These are phyloP conservation scores for Columbina picui DNA, from an alignment of 2,113 vertebrate genomes.

Conservation along the genomic window DNA sequence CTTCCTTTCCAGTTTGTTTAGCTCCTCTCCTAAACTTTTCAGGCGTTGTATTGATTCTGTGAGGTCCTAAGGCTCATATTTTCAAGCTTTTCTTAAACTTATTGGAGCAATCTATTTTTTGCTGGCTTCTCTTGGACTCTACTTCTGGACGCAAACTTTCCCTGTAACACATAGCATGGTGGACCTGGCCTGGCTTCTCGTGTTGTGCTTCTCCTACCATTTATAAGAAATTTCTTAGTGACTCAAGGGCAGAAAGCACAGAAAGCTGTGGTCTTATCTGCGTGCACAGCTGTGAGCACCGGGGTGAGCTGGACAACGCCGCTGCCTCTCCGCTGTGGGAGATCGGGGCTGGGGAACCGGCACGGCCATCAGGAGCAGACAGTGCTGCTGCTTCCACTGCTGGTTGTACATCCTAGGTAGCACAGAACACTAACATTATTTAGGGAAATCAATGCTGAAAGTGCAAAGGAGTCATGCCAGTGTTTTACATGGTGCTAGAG, in stretches of 20 bases:
- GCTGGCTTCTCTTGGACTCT: background rate
- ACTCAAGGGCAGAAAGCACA: background rate
- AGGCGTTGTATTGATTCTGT: background rate
- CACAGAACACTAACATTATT: background rate
- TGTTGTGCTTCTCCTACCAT: background rate
- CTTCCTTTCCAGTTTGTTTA: background rate
- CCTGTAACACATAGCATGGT: rapidly evolving
- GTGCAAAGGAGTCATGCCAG: background rate
- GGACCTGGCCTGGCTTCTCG: background rate
- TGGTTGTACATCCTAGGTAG: background rate
- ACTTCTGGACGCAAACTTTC: background rate
- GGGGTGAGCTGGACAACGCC: rapidly evolving
- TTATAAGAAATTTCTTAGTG: background rate
- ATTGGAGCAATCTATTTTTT: background rate
- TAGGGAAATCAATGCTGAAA: background rate
- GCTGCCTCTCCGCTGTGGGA: background rate
- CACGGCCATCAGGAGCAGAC: background rate
- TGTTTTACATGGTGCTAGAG: background rate
- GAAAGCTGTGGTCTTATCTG: background rate
- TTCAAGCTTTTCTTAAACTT: background rate
- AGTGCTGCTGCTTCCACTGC: background rate
- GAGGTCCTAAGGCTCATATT: background rate
- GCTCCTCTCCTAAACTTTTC: background rate
- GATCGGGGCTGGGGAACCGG: background rate
- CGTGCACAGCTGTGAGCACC: background rate